A percentile compares a stretch with the other conserved stretches of the same genome.
phyloP scores from a whole-genome alignment of 1,140 invertebrate species.

The Temnothorax longispinosus region DNA sequence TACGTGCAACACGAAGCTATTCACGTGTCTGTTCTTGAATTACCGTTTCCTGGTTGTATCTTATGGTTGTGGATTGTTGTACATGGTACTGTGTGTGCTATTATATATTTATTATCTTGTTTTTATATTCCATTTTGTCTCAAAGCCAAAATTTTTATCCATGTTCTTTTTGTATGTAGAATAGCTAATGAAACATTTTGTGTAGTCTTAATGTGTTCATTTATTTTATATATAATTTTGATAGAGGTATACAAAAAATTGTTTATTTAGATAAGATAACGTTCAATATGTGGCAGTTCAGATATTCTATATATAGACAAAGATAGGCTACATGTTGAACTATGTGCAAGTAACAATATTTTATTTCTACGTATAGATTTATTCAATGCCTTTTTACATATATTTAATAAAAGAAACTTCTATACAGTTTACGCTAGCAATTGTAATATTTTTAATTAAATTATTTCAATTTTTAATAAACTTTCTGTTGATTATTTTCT shows the following conservation, averaged over 20 bases:
- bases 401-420: background rate
- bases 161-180: background rate
- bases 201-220: background rate
- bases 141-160: background rate
- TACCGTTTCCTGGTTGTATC: background rate
- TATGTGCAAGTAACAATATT: background rate
- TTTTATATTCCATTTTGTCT: slow-evolving; percentile 8
- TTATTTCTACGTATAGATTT: background rate
- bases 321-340: background rate
- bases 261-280: background rate
- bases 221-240: background rate
- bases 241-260: background rate
- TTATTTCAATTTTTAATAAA: background rate
- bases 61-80: background rate
- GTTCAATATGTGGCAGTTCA: background rate
- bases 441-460: background rate
- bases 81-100: background rate
- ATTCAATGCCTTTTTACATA: background rate
- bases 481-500: background rate
- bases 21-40: background rate
- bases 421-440: background rate
- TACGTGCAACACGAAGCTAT: background rate
- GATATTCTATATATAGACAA: background rate
- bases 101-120: background rate
- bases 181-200: background rate